Evolutionary conservation across 1,140 invertebrate genomes (phyloP).

Genomic region (Macrostomum lignano): DNA sequence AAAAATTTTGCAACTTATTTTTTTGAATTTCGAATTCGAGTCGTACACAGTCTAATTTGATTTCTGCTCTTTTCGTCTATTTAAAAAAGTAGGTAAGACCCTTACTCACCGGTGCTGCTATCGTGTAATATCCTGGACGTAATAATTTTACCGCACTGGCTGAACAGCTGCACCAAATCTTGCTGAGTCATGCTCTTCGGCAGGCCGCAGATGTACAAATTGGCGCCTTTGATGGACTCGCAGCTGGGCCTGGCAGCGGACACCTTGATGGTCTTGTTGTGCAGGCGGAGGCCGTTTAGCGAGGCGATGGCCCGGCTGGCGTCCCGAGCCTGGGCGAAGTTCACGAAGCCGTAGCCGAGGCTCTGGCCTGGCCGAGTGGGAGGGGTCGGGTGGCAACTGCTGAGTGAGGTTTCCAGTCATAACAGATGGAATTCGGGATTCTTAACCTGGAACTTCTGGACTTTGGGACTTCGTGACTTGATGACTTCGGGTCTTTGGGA

Average conservation of each 20-base stretch:
- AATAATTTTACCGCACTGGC: conserved; percentile 7
- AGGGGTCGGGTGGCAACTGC: no score
- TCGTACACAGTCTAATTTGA: no score
- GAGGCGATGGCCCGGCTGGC: conserved; percentile 80
- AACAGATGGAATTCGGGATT: no score
- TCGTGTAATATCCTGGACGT: conserved; percentile 6
- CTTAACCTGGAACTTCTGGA: no score
- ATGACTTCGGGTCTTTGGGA: no score
- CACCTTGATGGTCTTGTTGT: conserved; percentile 6
- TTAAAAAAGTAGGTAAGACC: no score
- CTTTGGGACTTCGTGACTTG: no score
- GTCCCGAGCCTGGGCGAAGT: conserved; percentile 72
- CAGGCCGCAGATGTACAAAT: conserved; percentile 7
- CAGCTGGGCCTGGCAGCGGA: conserved; percentile 6
- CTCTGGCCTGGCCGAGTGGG: conserved; percentile 66
- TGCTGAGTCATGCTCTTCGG: conserved; percentile 4
- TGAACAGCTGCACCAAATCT: conserved; percentile 6
- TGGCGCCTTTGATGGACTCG: conserved; percentile 7
- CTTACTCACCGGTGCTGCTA: conserved; percentile 6
- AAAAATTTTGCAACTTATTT: no score
- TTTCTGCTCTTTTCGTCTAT: no score
- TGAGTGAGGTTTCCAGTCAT: no score
- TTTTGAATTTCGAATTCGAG: no score
- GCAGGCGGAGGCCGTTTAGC: conserved; percentile 58
- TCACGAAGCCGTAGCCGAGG: conserved; percentile 82